Conservation (phyloP, 1,140 invertebrate species). For the Pogonomyrmex californicus region DNA sequence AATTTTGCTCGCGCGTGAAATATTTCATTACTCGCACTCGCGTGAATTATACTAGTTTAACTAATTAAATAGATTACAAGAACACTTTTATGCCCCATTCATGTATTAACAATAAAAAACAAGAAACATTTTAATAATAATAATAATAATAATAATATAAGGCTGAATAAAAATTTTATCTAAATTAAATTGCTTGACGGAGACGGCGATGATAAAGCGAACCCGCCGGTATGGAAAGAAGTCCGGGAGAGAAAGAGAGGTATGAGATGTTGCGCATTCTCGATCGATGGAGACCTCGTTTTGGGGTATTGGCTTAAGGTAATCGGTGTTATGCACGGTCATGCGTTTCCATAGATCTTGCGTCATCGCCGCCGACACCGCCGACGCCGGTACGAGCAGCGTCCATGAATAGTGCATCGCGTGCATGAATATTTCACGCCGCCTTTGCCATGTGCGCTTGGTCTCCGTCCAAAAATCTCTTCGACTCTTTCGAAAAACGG, state of each 20-base stretch:
- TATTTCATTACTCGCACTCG: background rate
- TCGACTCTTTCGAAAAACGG: background rate
- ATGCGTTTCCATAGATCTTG: conserved; percentile 68
- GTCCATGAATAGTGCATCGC: conserved; percentile 55
- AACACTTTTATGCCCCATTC: background rate
- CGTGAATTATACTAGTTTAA: background rate
- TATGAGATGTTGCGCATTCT: conserved; percentile 2
- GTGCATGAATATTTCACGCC: conserved; percentile 52
- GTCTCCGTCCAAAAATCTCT: conserved; percentile 45
- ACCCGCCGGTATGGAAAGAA: background rate
- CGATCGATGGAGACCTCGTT: conserved; percentile 54
- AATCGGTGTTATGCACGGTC: conserved; percentile 71
- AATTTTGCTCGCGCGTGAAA: background rate
- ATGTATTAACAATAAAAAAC: background rate
- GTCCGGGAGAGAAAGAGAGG: background rate
- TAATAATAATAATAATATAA: background rate
- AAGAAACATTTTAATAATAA: background rate
- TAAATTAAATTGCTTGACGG: background rate
- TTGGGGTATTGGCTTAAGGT: conserved; percentile 66
- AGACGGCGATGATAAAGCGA: conserved; percentile 6
- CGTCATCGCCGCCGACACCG: conserved; percentile 53
- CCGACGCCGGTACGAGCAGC: conserved; percentile 36
- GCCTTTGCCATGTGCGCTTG: conserved; percentile 5
- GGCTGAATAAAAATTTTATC: background rate
- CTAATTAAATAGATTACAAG: background rate